Evolutionary conservation across 2,888 invertebrate species (phyloP).

Genomic region (Byasa hedistus): DNA sequence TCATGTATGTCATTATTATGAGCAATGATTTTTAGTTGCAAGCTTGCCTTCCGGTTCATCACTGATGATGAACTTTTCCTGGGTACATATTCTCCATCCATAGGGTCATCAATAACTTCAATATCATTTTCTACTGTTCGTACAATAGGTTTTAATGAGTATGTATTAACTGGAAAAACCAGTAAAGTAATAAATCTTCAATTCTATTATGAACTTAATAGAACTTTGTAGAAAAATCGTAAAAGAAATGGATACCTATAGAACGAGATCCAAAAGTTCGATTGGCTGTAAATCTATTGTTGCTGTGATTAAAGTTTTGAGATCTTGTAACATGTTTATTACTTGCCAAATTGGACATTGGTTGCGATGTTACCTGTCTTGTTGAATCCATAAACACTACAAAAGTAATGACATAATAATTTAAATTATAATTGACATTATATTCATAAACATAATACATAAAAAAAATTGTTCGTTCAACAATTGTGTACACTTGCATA

Average conservation of each 20-base stretch:
- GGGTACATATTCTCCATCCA: conserved; percentile 56
- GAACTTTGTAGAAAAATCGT: neutral
- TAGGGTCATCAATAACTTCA: conserved; percentile 66
- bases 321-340: conserved; percentile 32
- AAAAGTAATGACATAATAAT: conserved; percentile 29
- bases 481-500: neutral
- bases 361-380: conserved; percentile 69
- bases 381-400: conserved; percentile 67
- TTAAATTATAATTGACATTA: conserved; percentile 35
- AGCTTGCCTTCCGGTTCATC: conserved; percentile 57
- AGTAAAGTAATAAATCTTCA: neutral
- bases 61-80: conserved; percentile 39
- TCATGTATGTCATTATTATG: conserved; percentile 60
- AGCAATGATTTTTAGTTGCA: conserved; percentile 70
- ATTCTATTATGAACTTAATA: neutral
- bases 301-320: conserved; percentile 35
- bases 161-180: conserved; percentile 40
- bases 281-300: conserved; percentile 49
- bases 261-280: conserved; percentile 45
- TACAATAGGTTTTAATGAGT: conserved; percentile 60
- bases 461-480: neutral
- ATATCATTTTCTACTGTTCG: conserved; percentile 74
- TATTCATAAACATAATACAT: conserved; percentile 43
- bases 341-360: conserved; percentile 36
- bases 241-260: conserved; percentile 13